phyloP scores from a whole-genome alignment of 2,888 invertebrate genomes.

The Cepaea hortensis region DNA sequence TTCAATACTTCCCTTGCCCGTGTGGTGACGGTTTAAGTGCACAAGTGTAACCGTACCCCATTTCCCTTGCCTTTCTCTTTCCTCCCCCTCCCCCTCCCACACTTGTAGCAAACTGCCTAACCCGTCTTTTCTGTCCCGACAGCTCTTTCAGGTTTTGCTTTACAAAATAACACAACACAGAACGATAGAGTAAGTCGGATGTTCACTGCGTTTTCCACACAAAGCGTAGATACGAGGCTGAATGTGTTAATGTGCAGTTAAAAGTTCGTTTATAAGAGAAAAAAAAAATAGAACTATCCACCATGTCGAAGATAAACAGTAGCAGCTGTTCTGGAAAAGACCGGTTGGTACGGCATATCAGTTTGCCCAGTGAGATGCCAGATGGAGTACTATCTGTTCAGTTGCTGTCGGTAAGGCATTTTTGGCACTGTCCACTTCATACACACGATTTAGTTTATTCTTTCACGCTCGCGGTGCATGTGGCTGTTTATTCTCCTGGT shows the following conservation, averaged over 20 bases:
- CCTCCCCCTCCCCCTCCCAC: background rate
- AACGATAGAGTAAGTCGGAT: background rate
- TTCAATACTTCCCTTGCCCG: too few relatives aligned
- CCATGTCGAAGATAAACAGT: constrained; percentile 1
- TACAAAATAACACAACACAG: background rate
- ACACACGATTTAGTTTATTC: too few relatives aligned
- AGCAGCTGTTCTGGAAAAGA: background rate
- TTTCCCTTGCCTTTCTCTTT: too few relatives aligned
- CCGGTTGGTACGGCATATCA: constrained; percentile 16
- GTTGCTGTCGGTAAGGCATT: constrained; percentile 37
- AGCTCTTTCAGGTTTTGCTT: too few relatives aligned
- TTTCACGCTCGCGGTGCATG: too few relatives aligned
- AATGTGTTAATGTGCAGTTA: background rate
- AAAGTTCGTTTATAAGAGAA: background rate
- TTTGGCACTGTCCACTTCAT: too few relatives aligned
- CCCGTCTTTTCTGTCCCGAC: too few relatives aligned
- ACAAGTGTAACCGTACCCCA: too few relatives aligned
- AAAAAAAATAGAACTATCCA: background rate
- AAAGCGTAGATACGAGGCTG: background rate
- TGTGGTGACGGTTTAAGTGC: too few relatives aligned
- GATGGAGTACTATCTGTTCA: constrained; percentile 28
- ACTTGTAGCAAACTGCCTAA: background rate
- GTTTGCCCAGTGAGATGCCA: constrained; percentile 33
- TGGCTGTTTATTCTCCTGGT: too few relatives aligned
- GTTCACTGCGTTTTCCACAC: background rate